Conservation (phyloP, 2,113 vertebrate species). For the Fregata magnificens region DNA sequence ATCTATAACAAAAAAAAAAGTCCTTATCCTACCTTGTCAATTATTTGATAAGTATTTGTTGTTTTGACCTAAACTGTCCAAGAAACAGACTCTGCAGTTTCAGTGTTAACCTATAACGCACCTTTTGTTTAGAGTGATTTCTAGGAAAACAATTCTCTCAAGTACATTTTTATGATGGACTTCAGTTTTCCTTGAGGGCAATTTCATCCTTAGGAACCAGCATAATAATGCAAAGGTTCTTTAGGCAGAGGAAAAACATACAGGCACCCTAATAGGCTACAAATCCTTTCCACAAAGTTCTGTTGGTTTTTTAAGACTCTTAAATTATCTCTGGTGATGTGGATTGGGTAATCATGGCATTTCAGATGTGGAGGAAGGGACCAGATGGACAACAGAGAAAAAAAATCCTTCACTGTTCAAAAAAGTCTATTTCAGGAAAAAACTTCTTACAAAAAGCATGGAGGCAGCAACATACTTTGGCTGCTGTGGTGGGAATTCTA, state of each 20-base stretch:
- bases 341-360: constrained; percentile 37
- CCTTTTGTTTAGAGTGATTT: background rate
- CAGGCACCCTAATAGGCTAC: background rate
- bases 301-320: background rate
- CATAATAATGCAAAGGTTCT: background rate
- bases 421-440: background rate
- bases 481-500: background rate
- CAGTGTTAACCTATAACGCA: background rate
- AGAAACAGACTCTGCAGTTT: background rate
- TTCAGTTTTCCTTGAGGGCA: background rate
- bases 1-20: background rate
- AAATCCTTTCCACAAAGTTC: constrained; percentile 11
- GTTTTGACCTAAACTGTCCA: background rate
- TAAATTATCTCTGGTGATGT: constrained; percentile 8
- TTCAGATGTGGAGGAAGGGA: background rate
- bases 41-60: background rate
- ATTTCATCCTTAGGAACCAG: background rate
- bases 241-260: background rate
- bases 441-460: background rate
- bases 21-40: background rate
- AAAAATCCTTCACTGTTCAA: background rate
- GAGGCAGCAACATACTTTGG: background rate
- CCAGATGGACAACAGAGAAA: background rate
- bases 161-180: background rate
- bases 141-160: background rate